Percentiles rank a stretch among this genome's conserved stretches.
phyloP scores from a whole-genome alignment of 2,113 vertebrate species.

The Cyprinodon brontotheroides region DNA sequence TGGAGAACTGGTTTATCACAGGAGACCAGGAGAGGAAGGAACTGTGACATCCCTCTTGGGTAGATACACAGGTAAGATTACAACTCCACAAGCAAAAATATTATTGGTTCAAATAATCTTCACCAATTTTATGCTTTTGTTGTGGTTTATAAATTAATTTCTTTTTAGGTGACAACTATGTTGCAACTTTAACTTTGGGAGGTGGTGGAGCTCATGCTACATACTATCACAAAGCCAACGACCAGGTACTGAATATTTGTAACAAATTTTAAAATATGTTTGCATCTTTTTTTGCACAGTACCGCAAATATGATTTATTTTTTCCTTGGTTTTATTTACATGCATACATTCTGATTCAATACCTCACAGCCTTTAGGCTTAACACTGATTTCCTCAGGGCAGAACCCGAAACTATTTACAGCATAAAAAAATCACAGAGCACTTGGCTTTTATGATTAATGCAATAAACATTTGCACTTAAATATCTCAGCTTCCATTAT shows the following conservation, averaged over 20 bases:
- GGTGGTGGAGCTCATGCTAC: conserved; percentile 88
- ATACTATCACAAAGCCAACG: conserved; percentile 92
- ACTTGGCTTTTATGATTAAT: too few relatives aligned
- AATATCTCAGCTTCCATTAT: too few relatives aligned
- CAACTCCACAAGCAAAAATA: too few relatives aligned
- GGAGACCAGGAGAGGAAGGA: conserved; percentile 88
- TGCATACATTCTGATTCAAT: not conserved
- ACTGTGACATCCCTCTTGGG: conserved; percentile 86
- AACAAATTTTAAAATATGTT: not conserved
- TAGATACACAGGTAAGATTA: conserved; percentile 84
- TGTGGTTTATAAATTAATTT: not conserved
- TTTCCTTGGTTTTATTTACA: not conserved
- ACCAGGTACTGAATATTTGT: conserved; percentile 77
- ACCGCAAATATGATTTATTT: not conserved
- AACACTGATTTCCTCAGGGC: not conserved
- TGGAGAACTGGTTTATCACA: conserved; percentile 89
- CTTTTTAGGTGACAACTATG: conserved; percentile 83
- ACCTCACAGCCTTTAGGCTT: not conserved
- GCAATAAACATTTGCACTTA: too few relatives aligned
- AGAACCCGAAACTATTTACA: not conserved
- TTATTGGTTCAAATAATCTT: not conserved
- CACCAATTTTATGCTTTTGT: not conserved
- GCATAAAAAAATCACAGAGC: too few relatives aligned
- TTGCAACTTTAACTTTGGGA: conserved; percentile 86
- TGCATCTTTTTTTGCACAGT: not conserved